phyloP scores from a whole-genome alignment of 2,888 invertebrate species.

The Dorcus hopei region DNA sequence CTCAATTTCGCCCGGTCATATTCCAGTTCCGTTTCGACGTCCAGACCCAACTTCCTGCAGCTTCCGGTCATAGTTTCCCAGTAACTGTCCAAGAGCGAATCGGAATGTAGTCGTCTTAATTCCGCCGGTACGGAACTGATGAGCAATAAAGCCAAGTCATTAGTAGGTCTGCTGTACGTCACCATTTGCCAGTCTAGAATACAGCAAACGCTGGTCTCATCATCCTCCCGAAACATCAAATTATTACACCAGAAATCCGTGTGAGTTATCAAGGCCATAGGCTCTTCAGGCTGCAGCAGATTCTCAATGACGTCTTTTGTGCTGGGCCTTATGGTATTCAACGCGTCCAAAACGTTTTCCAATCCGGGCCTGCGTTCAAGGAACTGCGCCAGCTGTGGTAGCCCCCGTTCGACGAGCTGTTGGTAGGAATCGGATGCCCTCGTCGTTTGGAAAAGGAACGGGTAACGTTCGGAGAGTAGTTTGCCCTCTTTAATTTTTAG shows the following conservation, averaged over 20 bases:
- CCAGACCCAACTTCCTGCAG: conserved; percentile 59
- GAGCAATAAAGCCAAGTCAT: conserved; percentile 71
- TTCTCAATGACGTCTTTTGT: conserved; percentile 72
- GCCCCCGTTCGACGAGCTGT: conserved; percentile 71
- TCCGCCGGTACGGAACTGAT: conserved; percentile 72
- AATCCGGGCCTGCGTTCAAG: conserved; percentile 64
- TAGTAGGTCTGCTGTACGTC: conserved; percentile 72
- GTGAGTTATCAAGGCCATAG: conserved; percentile 72
- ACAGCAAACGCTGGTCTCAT: conserved; percentile 58
- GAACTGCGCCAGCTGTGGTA: conserved; percentile 73
- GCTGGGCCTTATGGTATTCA: conserved; percentile 59
- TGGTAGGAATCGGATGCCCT: conserved; percentile 78
- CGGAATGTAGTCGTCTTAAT: conserved; percentile 62
- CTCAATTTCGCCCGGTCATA: conserved; percentile 55
- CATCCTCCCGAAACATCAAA: conserved; percentile 61
- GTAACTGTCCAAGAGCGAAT: conserved; percentile 65
- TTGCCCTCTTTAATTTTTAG: conserved; percentile 57
- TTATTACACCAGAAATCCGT: conserved; percentile 85
- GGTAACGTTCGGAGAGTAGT: conserved; percentile 55
- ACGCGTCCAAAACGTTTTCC: conserved; percentile 58
- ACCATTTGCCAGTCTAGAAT: conserved; percentile 86
- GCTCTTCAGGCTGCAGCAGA: conserved; percentile 68
- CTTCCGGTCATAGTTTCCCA: conserved; percentile 63
- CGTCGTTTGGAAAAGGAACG: conserved; percentile 74
- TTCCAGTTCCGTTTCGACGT: conserved; percentile 57